These are phyloP conservation scores for Pangasius djambal DNA, from an alignment of 2,797 vertebrate genomes.

Conservation along the genomic window DNA sequence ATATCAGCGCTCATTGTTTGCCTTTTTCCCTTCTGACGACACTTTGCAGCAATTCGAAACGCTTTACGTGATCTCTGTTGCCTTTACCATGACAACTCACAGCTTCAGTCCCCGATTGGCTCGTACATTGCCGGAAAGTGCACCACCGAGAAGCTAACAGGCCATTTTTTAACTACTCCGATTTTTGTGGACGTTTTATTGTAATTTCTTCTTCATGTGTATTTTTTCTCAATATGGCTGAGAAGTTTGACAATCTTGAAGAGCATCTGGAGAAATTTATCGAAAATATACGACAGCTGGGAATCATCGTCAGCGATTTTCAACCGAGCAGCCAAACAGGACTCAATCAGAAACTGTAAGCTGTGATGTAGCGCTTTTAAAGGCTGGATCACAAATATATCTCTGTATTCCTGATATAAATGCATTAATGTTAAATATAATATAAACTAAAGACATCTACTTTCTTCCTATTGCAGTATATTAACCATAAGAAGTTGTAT, in stretches of 20 bases:
- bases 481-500: not conserved
- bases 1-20: not conserved
- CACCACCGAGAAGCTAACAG: not conserved
- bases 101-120: slow-evolving; percentile 61
- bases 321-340: slow-evolving; percentile 97
- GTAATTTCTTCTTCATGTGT: not conserved
- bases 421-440: not conserved
- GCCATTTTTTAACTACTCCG: not conserved
- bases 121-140: slow-evolving; percentile 68
- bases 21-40: slow-evolving; percentile 49
- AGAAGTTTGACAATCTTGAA: slow-evolving; percentile 96
- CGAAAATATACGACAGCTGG: slow-evolving; percentile 97
- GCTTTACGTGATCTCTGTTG: slow-evolving; percentile 46
- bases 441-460: not conserved
- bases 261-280: slow-evolving; percentile 98
- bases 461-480: not conserved
- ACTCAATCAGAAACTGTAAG: slow-evolving; percentile 98
- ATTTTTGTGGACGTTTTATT: slow-evolving; percentile 8
- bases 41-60: slow-evolving; percentile 47
- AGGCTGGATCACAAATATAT: not conserved
- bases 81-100: slow-evolving; percentile 62
- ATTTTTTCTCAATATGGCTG: slow-evolving; percentile 80
- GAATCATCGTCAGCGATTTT: slow-evolving; percentile 98
- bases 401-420: not conserved
- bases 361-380: not conserved